Evolutionary conservation across 2,888 invertebrate species (phyloP), one percentile per base, ranked within the genome.

Genomic region (Nemotelus nigrinus): DNA sequence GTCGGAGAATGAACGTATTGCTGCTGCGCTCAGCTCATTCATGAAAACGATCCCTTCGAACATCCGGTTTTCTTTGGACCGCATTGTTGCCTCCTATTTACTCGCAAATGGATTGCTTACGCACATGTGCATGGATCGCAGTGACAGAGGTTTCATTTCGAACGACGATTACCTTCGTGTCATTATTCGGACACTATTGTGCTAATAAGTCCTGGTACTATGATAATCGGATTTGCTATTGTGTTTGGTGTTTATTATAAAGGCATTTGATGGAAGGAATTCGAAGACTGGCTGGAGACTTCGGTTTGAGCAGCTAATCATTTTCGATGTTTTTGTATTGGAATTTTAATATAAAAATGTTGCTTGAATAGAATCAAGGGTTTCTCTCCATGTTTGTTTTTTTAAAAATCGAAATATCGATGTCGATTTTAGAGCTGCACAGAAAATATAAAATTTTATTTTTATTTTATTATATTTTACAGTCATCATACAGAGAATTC

Each of bases 51-150:
- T n/a, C n/a, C 48, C 48, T n/a, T n/a, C 39, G 67, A 47, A 67
- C 67, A 67, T 67, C 67, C 67, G 67, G 67, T 67, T n/a, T 67
- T 47, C 48, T 50, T 47, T 10, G 48, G 67, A 39, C 48, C 67
- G 50, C 50, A 48, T 47, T 67, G 47, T 48, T 25, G 57, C 57
- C 3, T n/a, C 48, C 8, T 47, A 60, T 60, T 60, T 25, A 48
- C 67, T n/a, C 39, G 50, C 48, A 48, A 47, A 67, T 67, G 7
- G 48, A 67, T 67, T 67, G 65, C 67, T 39, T 67, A 67, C 47
- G 67, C 4, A 8, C 5, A n/a, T 67, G 48, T 47, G 47, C 39
- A 39, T 48, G 10, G n/a, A 47, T 25, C 39, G 39, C 50, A 67
- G n/a, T 39, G 48, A 39, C 67, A 47, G 48, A 44, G 67, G 25